Conservation (phyloP, 2,888 invertebrate species). For the Megamerina dolium region DNA sequence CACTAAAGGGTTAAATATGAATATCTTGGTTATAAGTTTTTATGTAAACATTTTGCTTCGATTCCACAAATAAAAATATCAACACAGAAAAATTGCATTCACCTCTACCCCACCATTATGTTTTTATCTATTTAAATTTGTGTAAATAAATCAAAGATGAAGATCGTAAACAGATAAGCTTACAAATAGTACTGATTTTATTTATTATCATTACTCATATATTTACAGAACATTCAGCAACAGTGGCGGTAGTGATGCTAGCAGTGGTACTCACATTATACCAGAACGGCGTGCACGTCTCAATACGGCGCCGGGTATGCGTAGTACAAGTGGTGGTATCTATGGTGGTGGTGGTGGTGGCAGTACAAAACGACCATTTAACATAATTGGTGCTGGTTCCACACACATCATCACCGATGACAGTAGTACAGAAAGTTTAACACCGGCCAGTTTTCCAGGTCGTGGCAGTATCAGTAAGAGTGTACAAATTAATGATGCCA, state of each 20-base stretch:
- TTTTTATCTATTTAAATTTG: too few relatives aligned
- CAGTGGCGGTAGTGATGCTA: constrained; percentile 40
- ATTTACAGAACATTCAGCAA: constrained; percentile 50
- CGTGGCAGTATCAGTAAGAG: constrained; percentile 33
- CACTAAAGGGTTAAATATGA: too few relatives aligned
- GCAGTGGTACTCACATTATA: constrained; percentile 15
- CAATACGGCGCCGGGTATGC: constrained; percentile 46
- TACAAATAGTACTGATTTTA: too few relatives aligned
- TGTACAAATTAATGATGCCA: constrained; percentile 51
- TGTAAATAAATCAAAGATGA: too few relatives aligned
- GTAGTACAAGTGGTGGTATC: constrained; percentile 18
- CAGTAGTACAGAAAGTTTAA: constrained; percentile 78
- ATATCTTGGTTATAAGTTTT: too few relatives aligned
- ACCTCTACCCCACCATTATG: too few relatives aligned
- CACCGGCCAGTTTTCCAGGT: constrained; percentile 50
- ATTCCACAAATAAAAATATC: too few relatives aligned
- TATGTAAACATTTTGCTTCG: too few relatives aligned
- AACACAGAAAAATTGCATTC: too few relatives aligned
- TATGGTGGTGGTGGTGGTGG: constrained; percentile 17
- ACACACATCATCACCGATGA: constrained; percentile 45
- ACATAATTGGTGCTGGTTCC: constrained; percentile 39
- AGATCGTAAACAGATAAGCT: too few relatives aligned
- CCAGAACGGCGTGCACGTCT: constrained; percentile 44
- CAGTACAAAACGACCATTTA: constrained; percentile 37
- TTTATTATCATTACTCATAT: too few relatives aligned